Percentiles rank a stretch among this genome's conserved stretches.
Conservation (phyloP, 2,797 vertebrate species). For the Pogoniulus pusillus region DNA sequence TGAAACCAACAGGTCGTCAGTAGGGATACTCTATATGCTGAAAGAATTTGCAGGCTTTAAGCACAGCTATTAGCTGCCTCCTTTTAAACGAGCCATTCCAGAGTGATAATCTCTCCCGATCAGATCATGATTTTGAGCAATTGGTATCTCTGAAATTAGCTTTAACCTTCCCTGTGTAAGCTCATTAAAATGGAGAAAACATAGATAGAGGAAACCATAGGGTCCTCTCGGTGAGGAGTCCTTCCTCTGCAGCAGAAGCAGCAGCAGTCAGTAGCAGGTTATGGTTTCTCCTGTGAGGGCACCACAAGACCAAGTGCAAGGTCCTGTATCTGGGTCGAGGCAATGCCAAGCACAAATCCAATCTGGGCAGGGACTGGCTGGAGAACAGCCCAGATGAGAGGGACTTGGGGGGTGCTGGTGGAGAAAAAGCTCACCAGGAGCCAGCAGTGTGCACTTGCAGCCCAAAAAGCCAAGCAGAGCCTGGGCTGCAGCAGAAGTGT, state of each 20-base stretch:
- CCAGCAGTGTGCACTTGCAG: no score
- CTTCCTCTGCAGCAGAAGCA: not conserved
- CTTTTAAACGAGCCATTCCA: slow-evolving; percentile 39
- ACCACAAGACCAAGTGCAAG: no score
- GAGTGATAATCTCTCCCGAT: slow-evolving; percentile 20
- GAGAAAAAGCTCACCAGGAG: no score
- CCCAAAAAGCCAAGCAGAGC: no score
- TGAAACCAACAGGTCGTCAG: not conserved
- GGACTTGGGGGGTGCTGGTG: no score
- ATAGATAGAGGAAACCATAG: not conserved
- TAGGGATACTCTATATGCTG: not conserved
- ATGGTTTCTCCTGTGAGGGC: not conserved
- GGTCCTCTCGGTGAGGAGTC: not conserved
- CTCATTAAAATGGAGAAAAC: slow-evolving; percentile 16
- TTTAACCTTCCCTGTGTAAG: slow-evolving; percentile 8
- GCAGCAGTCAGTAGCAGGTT: not conserved
- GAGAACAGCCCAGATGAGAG: no score
- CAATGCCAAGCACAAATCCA: no score
- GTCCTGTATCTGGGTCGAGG: no score
- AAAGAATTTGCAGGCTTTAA: not conserved
- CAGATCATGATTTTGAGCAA: slow-evolving; percentile 16
- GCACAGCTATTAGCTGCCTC: not conserved
- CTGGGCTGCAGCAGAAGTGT: no score
- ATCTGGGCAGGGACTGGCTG: no score
- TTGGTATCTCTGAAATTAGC: not conserved